phyloP scores from a whole-genome alignment of 2,888 invertebrate species.

The Microdon myrmicae region DNA sequence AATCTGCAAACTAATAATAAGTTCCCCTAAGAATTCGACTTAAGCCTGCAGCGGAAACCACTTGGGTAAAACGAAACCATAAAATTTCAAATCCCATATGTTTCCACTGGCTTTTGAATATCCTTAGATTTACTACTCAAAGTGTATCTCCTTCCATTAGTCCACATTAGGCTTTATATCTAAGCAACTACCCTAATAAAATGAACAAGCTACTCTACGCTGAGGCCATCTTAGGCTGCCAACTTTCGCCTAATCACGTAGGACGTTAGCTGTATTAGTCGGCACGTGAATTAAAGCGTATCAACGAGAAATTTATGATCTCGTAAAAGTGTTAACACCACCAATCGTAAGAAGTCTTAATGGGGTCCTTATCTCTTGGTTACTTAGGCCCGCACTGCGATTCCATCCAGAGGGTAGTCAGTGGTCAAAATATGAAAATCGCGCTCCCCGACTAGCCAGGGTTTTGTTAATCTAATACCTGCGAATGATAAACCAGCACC shows the following conservation, averaged over 20 bases:
- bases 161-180: conserved; percentile 20
- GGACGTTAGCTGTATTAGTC: conserved; percentile 12
- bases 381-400: not conserved
- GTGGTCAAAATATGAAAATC: not conserved
- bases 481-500: conserved; percentile 13
- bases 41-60: too few relatives aligned
- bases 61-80: too few relatives aligned
- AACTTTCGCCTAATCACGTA: conserved; percentile 35
- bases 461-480: conserved; percentile 20
- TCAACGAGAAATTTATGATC: conserved; percentile 37
- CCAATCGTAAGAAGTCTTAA: conserved; percentile 43
- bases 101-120: too few relatives aligned
- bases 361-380: conserved; percentile 38
- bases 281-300: conserved; percentile 6
- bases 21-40: too few relatives aligned
- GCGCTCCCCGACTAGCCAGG: conserved; percentile 5
- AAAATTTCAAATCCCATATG: too few relatives aligned
- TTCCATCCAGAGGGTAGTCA: not conserved
- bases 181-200: conserved; percentile 30
- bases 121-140: too few relatives aligned
- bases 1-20: too few relatives aligned
- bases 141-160: conserved; percentile 6
- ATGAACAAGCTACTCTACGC: conserved; percentile 26
- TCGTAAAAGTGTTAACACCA: conserved; percentile 46
- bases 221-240: conserved; percentile 7